A percentile compares a stretch with the other conserved stretches of the same genome.
Conservation (phyloP, 2,888 invertebrate genomes). For the Nomada flava region DNA sequence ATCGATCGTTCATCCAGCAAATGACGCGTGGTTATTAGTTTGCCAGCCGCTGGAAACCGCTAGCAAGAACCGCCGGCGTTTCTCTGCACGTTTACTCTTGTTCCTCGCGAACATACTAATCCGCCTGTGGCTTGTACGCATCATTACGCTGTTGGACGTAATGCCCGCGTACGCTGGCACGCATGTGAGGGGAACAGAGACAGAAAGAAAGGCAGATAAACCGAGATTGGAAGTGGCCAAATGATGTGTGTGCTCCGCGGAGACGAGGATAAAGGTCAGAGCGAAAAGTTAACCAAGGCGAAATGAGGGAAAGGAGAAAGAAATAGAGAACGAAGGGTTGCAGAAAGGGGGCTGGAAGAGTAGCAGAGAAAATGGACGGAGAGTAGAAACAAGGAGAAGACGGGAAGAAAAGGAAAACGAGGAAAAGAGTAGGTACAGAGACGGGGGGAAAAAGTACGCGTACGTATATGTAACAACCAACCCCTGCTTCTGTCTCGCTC, state of each 20-base stretch:
- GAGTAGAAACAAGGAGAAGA: conserved; percentile 26
- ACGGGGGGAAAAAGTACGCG: conserved; percentile 64
- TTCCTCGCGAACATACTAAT: conserved; percentile 47
- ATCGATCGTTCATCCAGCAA: conserved; percentile 39
- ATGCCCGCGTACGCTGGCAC: conserved; percentile 45
- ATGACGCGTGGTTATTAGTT: conserved; percentile 44
- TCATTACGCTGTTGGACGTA: conserved; percentile 59
- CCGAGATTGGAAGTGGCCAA: conserved; percentile 38
- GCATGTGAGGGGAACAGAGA: neutral
- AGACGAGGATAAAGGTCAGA: neutral
- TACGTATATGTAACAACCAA: conserved; percentile 58
- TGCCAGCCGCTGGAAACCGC: conserved; percentile 27
- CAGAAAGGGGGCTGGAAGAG: conserved; percentile 1
- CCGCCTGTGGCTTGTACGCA: conserved; percentile 48
- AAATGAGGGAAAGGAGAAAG: conserved; percentile 10
- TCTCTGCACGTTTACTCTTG: conserved; percentile 9
- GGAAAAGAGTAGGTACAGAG: conserved; percentile 35
- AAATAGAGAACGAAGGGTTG: neutral
- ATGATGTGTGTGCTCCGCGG: conserved; percentile 34
- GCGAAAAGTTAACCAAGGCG: neutral
- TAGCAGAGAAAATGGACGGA: conserved; percentile 24
- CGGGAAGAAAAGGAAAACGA: conserved; percentile 21
- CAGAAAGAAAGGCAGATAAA: conserved; percentile 3
- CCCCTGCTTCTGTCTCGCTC: conserved; percentile 44
- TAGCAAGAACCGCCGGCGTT: conserved; percentile 12